phyloP scores from a whole-genome alignment of 2,888 invertebrate genomes.

The Drosophila acutilabella region DNA sequence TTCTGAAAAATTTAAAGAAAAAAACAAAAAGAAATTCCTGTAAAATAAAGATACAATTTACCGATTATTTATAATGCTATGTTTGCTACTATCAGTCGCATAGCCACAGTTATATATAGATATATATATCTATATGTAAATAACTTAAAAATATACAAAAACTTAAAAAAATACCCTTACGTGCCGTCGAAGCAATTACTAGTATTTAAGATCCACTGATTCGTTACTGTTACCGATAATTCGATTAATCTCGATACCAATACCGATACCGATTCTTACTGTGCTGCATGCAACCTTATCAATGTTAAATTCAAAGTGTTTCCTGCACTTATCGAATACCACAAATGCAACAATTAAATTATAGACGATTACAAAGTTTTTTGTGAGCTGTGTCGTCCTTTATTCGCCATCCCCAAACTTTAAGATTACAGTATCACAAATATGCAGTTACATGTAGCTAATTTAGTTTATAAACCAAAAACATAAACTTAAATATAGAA shows the following conservation, averaged over 20 bases:
- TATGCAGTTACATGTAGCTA: slow-evolving; percentile 35
- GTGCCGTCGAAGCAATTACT: slow-evolving; percentile 82
- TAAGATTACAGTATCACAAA: slow-evolving; percentile 64
- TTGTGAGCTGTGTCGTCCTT: slow-evolving; percentile 11
- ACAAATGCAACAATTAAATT: no score
- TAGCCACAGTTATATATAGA: slow-evolving; percentile 31
- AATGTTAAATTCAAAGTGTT: slow-evolving; percentile 45
- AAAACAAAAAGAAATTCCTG: slow-evolving; percentile 51
- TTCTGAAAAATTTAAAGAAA: slow-evolving; percentile 32
- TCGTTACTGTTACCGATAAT: slow-evolving; percentile 37
- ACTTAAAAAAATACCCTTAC: slow-evolving; percentile 44
- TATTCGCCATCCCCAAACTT: slow-evolving; percentile 36
- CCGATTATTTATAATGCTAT: slow-evolving; percentile 53
- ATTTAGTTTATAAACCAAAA: slow-evolving; percentile 29
- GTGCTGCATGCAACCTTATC: slow-evolving; percentile 30
- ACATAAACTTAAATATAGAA: slow-evolving; percentile 1
- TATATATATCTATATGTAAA: slow-evolving; percentile 22
- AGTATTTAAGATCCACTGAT: slow-evolving; percentile 74
- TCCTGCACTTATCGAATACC: slow-evolving; percentile 62
- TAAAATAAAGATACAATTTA: slow-evolving; percentile 58
- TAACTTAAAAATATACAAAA: slow-evolving; percentile 14
- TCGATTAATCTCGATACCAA: slow-evolving; percentile 31
- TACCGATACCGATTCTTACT: slow-evolving; percentile 32
- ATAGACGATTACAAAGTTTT: slow-evolving; percentile 11
- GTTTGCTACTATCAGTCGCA: slow-evolving; percentile 28